Percentiles rank a stretch among this genome's conserved stretches.
These are phyloP conservation scores for Capromys pilorides DNA, from an alignment of 2,797 vertebrate genomes.

Conservation along the genomic window DNA sequence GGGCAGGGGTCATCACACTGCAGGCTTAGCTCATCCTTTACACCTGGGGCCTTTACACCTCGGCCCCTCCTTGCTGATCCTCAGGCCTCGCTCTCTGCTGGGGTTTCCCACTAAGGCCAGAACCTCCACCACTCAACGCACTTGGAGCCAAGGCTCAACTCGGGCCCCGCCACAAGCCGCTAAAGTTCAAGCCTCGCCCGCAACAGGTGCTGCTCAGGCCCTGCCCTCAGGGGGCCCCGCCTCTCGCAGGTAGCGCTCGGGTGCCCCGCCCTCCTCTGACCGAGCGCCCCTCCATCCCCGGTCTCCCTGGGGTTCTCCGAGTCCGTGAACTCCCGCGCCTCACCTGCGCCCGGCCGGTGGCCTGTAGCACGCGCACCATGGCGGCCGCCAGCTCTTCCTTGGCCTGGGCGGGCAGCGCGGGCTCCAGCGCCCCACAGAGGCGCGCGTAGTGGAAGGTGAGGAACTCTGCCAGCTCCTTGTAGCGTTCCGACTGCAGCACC, in stretches of 20 bases:
- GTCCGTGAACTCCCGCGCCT: accelerated
- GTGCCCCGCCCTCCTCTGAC: too few species aligned
- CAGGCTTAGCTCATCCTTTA: not conserved
- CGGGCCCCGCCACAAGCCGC: not conserved
- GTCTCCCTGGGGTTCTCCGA: not conserved
- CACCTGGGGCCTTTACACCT: not conserved
- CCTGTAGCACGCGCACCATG: conserved; percentile 93
- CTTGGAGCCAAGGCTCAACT: not conserved
- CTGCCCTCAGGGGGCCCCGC: not conserved
- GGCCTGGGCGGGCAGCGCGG: conserved; percentile 90
- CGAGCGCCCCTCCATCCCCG: not conserved
- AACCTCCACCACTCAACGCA: not conserved
- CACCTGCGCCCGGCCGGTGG: conserved; percentile 96
- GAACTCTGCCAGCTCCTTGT: conserved; percentile 96
- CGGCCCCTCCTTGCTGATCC: not conserved
- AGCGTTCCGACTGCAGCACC: conserved; percentile 93
- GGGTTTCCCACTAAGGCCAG: not conserved
- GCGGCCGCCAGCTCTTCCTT: conserved; percentile 95
- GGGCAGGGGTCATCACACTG: accelerated
- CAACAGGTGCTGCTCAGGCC: not conserved
- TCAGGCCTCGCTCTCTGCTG: not conserved
- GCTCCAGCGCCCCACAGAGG: conserved; percentile 91
- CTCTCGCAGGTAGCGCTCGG: too few species aligned
- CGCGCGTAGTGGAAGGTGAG: conserved; percentile 92
- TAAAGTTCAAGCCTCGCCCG: not conserved